These are phyloP conservation scores for Jaculus jaculus DNA, from an alignment of 2,113 vertebrate genomes.

Conservation along the genomic window DNA sequence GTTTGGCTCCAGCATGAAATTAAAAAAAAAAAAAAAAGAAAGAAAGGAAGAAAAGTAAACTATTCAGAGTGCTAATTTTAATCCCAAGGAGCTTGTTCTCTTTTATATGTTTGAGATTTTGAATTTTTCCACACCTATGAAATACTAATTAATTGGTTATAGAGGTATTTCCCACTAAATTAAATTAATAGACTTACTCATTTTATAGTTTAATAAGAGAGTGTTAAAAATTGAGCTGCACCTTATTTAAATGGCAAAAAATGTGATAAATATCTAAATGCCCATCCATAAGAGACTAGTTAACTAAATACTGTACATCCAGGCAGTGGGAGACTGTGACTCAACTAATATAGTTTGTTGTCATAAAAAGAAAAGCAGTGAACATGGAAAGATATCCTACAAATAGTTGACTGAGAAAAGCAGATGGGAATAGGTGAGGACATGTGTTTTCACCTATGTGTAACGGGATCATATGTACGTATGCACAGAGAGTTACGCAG, in stretches of 20 bases:
- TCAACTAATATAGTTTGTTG: slow-evolving; percentile 43
- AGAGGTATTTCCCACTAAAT: slow-evolving; percentile 79
- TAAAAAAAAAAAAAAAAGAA: not conserved
- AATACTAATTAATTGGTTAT: slow-evolving; percentile 78
- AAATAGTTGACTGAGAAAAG: slow-evolving; percentile 25
- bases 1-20: slow-evolving; percentile 50
- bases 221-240: slow-evolving; percentile 67
- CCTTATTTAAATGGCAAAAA: slow-evolving; percentile 67
- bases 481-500: not conserved
- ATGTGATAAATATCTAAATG: slow-evolving; percentile 63
- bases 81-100: slow-evolving; percentile 73
- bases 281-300: slow-evolving; percentile 53
- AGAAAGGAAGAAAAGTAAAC: not conserved
- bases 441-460: slow-evolving; percentile 22
- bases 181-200: slow-evolving; percentile 78
- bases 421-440: not conserved
- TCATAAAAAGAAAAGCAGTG: slow-evolving; percentile 54
- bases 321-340: slow-evolving; percentile 39
- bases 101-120: slow-evolving; percentile 77
- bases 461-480: not conserved
- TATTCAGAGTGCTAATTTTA: slow-evolving; percentile 72
- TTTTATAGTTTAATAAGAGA: slow-evolving; percentile 76
- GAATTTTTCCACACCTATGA: slow-evolving; percentile 78
- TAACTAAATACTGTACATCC: slow-evolving; percentile 52
- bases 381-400: slow-evolving; percentile 16